Conservation (phyloP, 2,888 invertebrate species). For the Dinocampus coccinellae region DNA sequence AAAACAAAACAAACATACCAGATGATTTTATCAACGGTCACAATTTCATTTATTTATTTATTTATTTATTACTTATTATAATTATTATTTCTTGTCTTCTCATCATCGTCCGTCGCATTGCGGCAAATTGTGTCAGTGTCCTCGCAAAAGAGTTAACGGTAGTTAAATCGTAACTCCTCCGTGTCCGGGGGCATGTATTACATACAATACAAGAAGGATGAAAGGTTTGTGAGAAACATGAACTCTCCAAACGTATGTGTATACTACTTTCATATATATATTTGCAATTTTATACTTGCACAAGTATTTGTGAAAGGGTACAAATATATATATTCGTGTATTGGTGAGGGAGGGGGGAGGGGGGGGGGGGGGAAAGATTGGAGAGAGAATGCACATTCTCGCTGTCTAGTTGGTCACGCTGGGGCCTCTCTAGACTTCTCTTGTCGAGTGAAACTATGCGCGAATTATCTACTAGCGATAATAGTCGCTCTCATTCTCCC, state of each 20-base stretch:
- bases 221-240: slow-evolving; percentile 1
- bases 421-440: slow-evolving; percentile 18
- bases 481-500: slow-evolving; percentile 28
- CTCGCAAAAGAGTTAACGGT: slow-evolving; percentile 37
- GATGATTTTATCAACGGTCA: too few species aligned
- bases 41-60: neutral
- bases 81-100: neutral
- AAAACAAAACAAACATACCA: too few species aligned
- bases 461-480: slow-evolving; percentile 32
- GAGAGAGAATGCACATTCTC: slow-evolving; percentile 26
- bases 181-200: slow-evolving; percentile 26
- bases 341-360: neutral
- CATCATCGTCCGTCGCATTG: neutral
- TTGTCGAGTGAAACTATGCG: slow-evolving; percentile 33
- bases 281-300: neutral
- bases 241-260: slow-evolving; percentile 10
- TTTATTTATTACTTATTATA: neutral
- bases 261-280: slow-evolving; percentile 21
- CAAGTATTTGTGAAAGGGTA: slow-evolving; percentile 20
- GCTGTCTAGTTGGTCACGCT: slow-evolving; percentile 35
- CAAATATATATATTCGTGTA: neutral
- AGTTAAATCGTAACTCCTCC: slow-evolving; percentile 33
- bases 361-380: too few species aligned
- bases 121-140: slow-evolving; percentile 35
- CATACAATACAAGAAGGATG: slow-evolving; percentile 8